Evolutionary conservation across 2,113 vertebrate species (phyloP).

Genomic region (Malurus cyaneus): DNA sequence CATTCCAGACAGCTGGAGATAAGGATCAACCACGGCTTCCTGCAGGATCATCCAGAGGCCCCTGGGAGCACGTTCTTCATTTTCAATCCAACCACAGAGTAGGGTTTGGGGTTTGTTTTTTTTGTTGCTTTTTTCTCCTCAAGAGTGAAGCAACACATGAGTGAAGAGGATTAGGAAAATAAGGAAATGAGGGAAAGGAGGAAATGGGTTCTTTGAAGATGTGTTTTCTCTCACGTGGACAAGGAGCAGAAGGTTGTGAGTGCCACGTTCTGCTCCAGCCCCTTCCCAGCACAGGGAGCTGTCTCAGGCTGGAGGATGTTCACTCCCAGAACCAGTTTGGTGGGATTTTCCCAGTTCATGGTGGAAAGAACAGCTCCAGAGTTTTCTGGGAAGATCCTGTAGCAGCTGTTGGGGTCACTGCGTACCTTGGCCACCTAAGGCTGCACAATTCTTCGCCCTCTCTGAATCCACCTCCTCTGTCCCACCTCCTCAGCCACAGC

Average conservation of each 20-base stretch:
- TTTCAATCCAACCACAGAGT: background rate
- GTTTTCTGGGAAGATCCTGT: background rate
- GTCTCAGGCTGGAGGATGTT: fast-evolving
- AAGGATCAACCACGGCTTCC: background rate
- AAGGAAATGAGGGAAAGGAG: background rate
- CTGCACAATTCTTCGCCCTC: too few species aligned
- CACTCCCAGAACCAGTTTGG: background rate
- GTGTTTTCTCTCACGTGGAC: fast-evolving
- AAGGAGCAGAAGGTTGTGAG: too few species aligned
- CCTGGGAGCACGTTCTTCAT: background rate
- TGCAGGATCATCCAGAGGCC: background rate
- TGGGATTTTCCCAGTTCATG: background rate
- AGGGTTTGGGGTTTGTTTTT: fast-evolving
- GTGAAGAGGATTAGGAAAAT: background rate
- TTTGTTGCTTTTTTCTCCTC: background rate
- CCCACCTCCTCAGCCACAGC: background rate
- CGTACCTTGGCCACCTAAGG: background rate
- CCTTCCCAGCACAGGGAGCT: background rate
- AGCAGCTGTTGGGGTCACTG: background rate
- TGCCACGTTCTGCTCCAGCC: background rate
- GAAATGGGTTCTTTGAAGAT: background rate
- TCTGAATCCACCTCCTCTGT: background rate
- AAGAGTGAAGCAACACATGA: background rate
- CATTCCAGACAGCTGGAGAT: background rate
- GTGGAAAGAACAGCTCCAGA: background rate